Conservation (phyloP, 92 coral and sea anemone species). For the Zoanthus gigantus region DNA sequence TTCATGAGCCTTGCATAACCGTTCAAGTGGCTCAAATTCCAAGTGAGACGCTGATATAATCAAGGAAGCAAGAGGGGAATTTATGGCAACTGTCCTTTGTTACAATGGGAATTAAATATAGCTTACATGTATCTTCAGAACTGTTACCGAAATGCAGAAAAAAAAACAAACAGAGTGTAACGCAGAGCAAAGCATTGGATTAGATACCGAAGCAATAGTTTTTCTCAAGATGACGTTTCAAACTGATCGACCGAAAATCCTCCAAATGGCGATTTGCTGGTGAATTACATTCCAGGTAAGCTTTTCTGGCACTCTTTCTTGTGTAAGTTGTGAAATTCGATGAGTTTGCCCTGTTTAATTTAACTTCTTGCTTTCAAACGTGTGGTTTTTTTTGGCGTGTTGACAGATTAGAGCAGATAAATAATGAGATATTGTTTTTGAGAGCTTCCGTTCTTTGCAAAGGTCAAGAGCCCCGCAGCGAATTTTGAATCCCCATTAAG, state of each 20-base stretch:
- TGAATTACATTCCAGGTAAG: slow-evolving; percentile 48
- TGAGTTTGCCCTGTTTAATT: slow-evolving; percentile 46
- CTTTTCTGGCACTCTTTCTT: slow-evolving; percentile 42
- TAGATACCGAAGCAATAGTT: slow-evolving; percentile 10
- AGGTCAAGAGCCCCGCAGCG: slow-evolving; percentile 1
- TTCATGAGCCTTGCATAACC: slow-evolving; percentile 15
- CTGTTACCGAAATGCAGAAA: slow-evolving; percentile 18
- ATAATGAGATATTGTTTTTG: slow-evolving; percentile 38
- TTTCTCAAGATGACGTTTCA: slow-evolving; percentile 53
- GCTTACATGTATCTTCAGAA: slow-evolving; percentile 6
- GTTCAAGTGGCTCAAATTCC: slow-evolving; percentile 24
- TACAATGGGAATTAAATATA: slow-evolving; percentile 14
- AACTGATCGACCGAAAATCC: slow-evolving; percentile 47
- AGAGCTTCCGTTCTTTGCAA: not conserved
- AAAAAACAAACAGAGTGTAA: not conserved
- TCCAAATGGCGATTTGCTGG: slow-evolving; percentile 44
- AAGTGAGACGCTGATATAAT: slow-evolving; percentile 14
- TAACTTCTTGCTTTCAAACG: slow-evolving; percentile 50
- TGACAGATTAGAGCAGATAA: slow-evolving; percentile 54
- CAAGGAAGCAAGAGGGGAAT: slow-evolving; percentile 24
- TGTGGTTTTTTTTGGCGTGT: slow-evolving; percentile 40
- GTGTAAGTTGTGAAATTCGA: not conserved
- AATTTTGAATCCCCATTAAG: not conserved
- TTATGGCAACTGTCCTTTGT: slow-evolving; percentile 13
- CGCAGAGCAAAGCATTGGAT: slow-evolving; percentile 20